Conservation (phyloP, 2,888 invertebrate genomes). For the Xestia xanthographa region DNA sequence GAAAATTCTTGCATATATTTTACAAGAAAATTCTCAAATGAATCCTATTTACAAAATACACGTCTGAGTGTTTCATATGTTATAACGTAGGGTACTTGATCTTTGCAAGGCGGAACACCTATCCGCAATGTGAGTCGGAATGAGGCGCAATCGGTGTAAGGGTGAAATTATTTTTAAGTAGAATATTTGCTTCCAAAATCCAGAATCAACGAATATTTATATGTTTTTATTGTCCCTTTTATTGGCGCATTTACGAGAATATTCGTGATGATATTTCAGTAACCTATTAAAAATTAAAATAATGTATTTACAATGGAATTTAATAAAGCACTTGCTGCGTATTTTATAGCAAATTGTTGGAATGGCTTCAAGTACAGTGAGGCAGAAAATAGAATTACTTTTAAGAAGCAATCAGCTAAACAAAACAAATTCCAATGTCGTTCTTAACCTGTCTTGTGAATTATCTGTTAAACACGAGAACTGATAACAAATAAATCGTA, state of each 20-base stretch:
- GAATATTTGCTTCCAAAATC: conserved; percentile 85
- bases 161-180: conserved; percentile 76
- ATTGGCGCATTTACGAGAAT: conserved; percentile 76
- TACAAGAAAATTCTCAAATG: background rate
- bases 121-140: conserved; percentile 64
- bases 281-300: conserved; percentile 56
- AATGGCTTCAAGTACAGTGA: conserved; percentile 51
- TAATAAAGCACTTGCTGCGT: conserved; percentile 67
- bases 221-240: conserved; percentile 84
- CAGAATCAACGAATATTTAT: conserved; percentile 89
- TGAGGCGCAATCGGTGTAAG: conserved; percentile 68
- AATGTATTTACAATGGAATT: conserved; percentile 63
- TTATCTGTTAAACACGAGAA: background rate
- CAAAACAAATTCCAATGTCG: background rate
- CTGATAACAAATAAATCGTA: conserved; percentile 2
- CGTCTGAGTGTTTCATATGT: conserved; percentile 66
- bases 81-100: conserved; percentile 57
- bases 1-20: background rate
- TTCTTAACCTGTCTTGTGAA: background rate
- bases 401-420: background rate
- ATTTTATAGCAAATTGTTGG: conserved; percentile 65
- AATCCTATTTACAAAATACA: conserved; percentile 17
- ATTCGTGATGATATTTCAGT: conserved; percentile 56
- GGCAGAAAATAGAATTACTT: conserved; percentile 1
- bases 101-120: conserved; percentile 62